Evolutionary conservation across 1,140 invertebrate genomes (phyloP), one percentile per base, ranked within the genome.

Genomic region (Chironomus tepperi): DNA sequence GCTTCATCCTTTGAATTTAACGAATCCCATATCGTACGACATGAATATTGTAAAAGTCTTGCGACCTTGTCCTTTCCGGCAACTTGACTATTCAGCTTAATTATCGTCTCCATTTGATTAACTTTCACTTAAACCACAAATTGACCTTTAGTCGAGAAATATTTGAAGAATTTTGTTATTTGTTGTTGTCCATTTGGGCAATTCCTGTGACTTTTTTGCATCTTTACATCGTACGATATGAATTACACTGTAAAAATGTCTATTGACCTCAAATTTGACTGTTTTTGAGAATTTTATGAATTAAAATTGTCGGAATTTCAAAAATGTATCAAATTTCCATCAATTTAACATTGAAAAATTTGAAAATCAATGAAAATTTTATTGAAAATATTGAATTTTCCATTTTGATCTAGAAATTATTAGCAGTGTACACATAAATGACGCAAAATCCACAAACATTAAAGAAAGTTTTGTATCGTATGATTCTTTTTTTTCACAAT

Each of bases 1-100:
- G 80, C 77, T 73, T 81, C 79, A 57, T 79, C 78, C 75, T 77
- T 80, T 77, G 85, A 82, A 78, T 89, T 85, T 47, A 89, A 77
- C 74, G 86, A 84, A 79, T 89, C 87, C 88, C 89, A 90, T 74
- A 89, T 79, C 64, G 89, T 85, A 77, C 88, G 84, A 77, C 88
- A 88, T 8, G 85, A 82, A 83, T 92, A 92, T 80, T 92, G 91
- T 34, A 90, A 78, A 47, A 90, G 83, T 78, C 89, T 85, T 74
- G 87, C 87, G 70, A 88, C 81, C 85, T 87, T 89, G 76, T 89
- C 88, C 75, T 87, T 81, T 2, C 88, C 88, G 43, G 84, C 84
- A 6, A 85, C 86, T 80, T 89, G 88, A 75, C 83, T 86, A 78
- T 89, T 89, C 73, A 89, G 79, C 77, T 85, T 84, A 76, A 89